A percentile compares a stretch with the other conserved stretches of the same genome.
phyloP scores from a whole-genome alignment of 2,113 vertebrate species.

The Toxotes chatareus region DNA sequence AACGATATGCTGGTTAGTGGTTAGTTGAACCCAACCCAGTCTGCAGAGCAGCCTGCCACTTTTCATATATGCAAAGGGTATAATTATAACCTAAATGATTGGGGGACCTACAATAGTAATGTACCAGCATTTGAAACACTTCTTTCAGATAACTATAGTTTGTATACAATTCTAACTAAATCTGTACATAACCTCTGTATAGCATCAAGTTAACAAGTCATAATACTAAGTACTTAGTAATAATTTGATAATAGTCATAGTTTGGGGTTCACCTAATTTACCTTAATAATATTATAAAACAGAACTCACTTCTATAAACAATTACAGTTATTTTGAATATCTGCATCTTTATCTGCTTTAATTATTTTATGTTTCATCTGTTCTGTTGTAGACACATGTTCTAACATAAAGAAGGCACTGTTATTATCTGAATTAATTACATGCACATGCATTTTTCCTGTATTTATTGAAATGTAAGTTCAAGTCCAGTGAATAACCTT shows the following conservation, averaged over 20 bases:
- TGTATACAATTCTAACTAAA: not conserved
- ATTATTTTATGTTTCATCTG: not conserved
- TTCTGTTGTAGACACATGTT: not conserved
- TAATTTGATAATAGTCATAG: not conserved
- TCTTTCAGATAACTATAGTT: not conserved
- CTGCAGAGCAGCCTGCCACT: not conserved
- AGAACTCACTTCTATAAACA: not conserved
- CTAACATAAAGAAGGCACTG: not conserved
- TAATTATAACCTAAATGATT: not conserved
- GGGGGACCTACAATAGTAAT: not conserved
- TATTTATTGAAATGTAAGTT: too few relatives aligned
- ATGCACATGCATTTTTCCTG: too few relatives aligned
- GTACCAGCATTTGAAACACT: not conserved
- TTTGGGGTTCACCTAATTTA: not conserved
- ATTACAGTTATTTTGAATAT: not conserved
- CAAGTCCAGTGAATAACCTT: too few relatives aligned
- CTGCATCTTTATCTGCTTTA: not conserved
- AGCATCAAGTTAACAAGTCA: not conserved
- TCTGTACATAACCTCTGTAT: not conserved
- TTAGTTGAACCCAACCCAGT: slow-evolving; percentile 9
- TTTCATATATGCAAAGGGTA: not conserved
- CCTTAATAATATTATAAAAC: too few relatives aligned
- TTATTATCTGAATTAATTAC: not conserved
- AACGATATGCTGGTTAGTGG: slow-evolving; percentile 8
- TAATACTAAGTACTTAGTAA: not conserved